Evolutionary conservation across 2,113 vertebrate species (phyloP), one percentile per base, ranked within the genome.

Genomic region (Marmota monax): DNA sequence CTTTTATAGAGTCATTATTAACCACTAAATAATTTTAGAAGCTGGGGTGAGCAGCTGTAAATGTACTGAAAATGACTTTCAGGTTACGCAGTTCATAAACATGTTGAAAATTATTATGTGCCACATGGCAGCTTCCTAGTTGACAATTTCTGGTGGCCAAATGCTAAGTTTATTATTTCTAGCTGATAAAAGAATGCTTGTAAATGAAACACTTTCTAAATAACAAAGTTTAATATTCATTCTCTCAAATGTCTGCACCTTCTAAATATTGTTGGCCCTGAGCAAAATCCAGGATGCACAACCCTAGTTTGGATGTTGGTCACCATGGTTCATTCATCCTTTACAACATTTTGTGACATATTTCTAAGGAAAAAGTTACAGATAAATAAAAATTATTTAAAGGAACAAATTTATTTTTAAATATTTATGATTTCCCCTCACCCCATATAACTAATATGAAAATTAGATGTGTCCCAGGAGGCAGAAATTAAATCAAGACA

Each of bases 121-220:
- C 22, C n/a, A 67, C 34, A 80, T 39, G n/a, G 45, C 34, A 96
- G 73, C 27, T 86, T 90, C n/a, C 11, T 69, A 61, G 23, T 76
- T 32, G 73, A 69, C 17, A 23, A 70, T 22, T 94, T 76, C 91
- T 95, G 53, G 34, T 95, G 58, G 39, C 10, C 61, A 95, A 92
- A 89, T 92, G 22, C 23, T 95, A 93, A 86, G 20, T 86, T 89
- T 18, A 73, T 84, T 80, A 90, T 17, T 94, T 90, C 29, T 65
- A 77, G 58, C 37, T 85, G 76, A 65, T 84, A 29, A 87, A 78
- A 65, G 20, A 73, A 84, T 42, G 67, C 39, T 91, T 94, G 65
- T 14, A 89, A 86, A 95, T 78, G 56, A 76, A 95, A 96, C 16
- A 82, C 29, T 87, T 89, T 18, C 0, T 3, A 84, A 70, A 95